Evolutionary conservation across 2,113 vertebrate species (phyloP).

Genomic region (Phodopus roborovskii): DNA sequence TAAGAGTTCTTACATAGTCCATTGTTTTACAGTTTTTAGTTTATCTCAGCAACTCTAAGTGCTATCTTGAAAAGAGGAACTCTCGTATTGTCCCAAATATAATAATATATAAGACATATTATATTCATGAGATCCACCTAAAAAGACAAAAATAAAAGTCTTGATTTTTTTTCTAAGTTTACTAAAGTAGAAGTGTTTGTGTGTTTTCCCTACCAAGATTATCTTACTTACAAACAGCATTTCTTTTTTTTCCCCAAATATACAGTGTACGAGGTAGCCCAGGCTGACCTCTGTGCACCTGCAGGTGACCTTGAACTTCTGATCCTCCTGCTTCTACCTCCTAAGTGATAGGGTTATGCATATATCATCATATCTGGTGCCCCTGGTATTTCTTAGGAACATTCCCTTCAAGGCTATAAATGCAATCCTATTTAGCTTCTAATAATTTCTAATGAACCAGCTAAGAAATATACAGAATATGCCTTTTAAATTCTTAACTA

Average conservation of each 20-base stretch:
- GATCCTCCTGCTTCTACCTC: background rate
- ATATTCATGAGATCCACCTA: background rate
- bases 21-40: slow-evolving; percentile 9
- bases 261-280: background rate
- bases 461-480: slow-evolving; percentile 22
- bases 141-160: background rate
- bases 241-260: background rate
- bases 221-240: background rate
- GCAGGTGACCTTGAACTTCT: background rate
- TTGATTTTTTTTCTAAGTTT: background rate
- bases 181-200: slow-evolving; percentile 20
- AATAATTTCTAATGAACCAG: slow-evolving; percentile 51
- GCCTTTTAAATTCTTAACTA: slow-evolving; percentile 50
- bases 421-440: slow-evolving; percentile 41
- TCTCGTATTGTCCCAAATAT: background rate
- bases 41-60: slow-evolving; percentile 32
- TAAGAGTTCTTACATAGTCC: slow-evolving; percentile 5
- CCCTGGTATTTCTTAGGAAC: background rate
- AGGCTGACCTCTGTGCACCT: background rate
- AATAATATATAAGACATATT: background rate
- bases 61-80: slow-evolving; percentile 36
- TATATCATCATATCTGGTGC: background rate
- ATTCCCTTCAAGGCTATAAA: background rate
- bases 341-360: background rate
- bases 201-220: background rate